A percentile compares a stretch with the other conserved stretches of the same genome.
Conservation (phyloP, 2,888 invertebrate species). For the Agrochola lychnidis region DNA sequence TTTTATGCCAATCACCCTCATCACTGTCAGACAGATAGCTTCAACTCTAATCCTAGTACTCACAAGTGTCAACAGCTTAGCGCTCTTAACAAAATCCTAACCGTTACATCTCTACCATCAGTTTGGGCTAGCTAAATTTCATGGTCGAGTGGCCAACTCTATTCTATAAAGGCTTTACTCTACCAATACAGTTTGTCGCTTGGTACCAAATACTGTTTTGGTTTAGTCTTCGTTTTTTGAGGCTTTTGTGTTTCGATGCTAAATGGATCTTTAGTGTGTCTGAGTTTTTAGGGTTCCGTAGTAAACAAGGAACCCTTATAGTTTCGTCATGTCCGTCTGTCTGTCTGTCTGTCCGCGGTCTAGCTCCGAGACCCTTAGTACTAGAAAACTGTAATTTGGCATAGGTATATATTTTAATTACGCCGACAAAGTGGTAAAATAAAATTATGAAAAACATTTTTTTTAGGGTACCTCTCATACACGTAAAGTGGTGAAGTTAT, state of each 20-base stretch:
- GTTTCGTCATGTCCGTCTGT: no score
- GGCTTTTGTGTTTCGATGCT: neutral
- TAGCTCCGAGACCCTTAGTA: no score
- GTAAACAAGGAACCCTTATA: no score
- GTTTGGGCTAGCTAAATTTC: conserved; percentile 65
- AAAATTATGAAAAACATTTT: no score
- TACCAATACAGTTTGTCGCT: conserved; percentile 30
- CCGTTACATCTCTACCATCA: conserved; percentile 49
- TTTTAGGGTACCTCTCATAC: no score
- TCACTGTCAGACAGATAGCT: neutral
- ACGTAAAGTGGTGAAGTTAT: no score
- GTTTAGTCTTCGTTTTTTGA: neutral
- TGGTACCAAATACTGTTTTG: conserved; percentile 6
- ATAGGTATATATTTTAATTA: no score
- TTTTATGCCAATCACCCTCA: no score
- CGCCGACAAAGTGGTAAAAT: no score
- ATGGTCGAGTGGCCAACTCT: conserved; percentile 57
- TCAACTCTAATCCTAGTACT: neutral
- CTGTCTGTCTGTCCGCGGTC: no score
- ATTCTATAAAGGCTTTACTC: conserved; percentile 50
- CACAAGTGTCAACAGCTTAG: conserved; percentile 25
- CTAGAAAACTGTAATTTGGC: no score
- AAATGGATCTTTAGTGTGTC: neutral
- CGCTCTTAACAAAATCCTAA: conserved; percentile 45
- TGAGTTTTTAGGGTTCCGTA: no score